phyloP scores from a whole-genome alignment of 2,888 invertebrate species.

The Silvanus unidentatus region DNA sequence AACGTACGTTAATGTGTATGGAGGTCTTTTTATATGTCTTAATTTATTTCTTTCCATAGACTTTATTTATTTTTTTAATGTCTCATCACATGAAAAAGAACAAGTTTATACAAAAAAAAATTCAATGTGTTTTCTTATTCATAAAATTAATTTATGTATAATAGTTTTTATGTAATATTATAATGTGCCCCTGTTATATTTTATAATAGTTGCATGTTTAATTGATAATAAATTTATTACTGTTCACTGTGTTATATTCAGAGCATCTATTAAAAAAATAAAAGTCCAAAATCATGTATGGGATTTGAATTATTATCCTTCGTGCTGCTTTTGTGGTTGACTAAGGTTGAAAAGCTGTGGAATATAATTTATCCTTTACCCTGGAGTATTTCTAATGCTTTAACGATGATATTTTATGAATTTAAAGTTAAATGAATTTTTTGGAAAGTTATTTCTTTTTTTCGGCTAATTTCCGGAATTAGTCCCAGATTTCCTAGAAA shows the following conservation, averaged over 20 bases:
- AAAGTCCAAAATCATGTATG: background rate
- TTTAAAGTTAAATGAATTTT: too few species aligned
- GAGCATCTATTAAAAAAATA: slow-evolving; percentile 28
- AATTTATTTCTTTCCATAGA: slow-evolving; percentile 28
- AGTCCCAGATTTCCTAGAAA: too few species aligned
- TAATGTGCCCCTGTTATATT: slow-evolving; percentile 29
- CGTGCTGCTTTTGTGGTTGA: too few species aligned
- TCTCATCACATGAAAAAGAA: slow-evolving; percentile 12
- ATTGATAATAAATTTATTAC: slow-evolving; percentile 35
- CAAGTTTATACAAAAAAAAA: slow-evolving; percentile 11
- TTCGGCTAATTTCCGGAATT: too few species aligned
- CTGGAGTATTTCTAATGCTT: too few species aligned
- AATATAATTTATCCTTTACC: too few species aligned
- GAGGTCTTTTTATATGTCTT: slow-evolving; percentile 24
- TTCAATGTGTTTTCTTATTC: slow-evolving; percentile 9
- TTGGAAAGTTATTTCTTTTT: too few species aligned
- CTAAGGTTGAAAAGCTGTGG: too few species aligned
- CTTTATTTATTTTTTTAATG: slow-evolving; percentile 23
- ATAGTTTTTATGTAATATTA: slow-evolving; percentile 12
- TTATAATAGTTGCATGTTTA: slow-evolving; percentile 33
- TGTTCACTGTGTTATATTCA: slow-evolving; percentile 39
- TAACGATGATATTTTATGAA: too few species aligned
- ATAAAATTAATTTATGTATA: slow-evolving; percentile 21
- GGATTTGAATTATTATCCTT: background rate
- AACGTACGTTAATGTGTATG: too few species aligned